These are phyloP conservation scores for Halictus rubicundus DNA, from an alignment of 1,140 invertebrate species.

Conservation along the genomic window DNA sequence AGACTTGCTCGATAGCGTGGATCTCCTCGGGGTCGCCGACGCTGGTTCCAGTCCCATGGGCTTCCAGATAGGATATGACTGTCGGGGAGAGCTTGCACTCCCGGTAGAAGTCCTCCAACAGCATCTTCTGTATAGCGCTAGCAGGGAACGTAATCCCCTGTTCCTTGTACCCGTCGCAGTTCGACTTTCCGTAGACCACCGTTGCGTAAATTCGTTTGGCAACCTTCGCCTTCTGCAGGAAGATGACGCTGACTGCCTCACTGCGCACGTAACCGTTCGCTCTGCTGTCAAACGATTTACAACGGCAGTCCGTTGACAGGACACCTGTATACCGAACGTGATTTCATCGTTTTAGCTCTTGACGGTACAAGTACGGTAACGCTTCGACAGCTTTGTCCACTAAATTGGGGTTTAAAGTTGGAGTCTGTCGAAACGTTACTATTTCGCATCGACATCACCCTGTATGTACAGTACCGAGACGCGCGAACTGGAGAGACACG, in stretches of 20 bases:
- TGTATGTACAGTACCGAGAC: constrained; percentile 69
- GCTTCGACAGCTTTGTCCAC: no score
- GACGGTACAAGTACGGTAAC: no score
- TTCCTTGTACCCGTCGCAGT: constrained; percentile 91
- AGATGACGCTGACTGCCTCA: constrained; percentile 88
- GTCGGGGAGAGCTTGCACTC: constrained; percentile 89
- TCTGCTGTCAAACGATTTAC: constrained; percentile 93
- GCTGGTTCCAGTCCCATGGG: constrained; percentile 93
- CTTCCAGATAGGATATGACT: constrained; percentile 91
- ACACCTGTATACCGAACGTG: constrained; percentile 83
- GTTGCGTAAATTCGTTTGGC: constrained; percentile 89
- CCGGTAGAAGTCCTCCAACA: constrained; percentile 92
- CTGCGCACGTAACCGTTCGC: constrained; percentile 89
- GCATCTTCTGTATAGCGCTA: constrained; percentile 88
- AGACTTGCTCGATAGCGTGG: constrained; percentile 90
- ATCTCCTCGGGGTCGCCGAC: constrained; percentile 95
- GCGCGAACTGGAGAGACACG: constrained; percentile 89
- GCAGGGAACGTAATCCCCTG: constrained; percentile 96
- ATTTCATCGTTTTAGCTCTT: neutral
- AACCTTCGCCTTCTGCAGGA: constrained; percentile 90
- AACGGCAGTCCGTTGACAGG: constrained; percentile 90
- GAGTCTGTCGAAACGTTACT: no score
- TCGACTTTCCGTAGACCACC: constrained; percentile 86
- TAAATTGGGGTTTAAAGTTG: no score
- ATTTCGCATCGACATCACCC: no score